phyloP scores from a whole-genome alignment of 2,113 vertebrate species.

The Malaclemys terrapin region DNA sequence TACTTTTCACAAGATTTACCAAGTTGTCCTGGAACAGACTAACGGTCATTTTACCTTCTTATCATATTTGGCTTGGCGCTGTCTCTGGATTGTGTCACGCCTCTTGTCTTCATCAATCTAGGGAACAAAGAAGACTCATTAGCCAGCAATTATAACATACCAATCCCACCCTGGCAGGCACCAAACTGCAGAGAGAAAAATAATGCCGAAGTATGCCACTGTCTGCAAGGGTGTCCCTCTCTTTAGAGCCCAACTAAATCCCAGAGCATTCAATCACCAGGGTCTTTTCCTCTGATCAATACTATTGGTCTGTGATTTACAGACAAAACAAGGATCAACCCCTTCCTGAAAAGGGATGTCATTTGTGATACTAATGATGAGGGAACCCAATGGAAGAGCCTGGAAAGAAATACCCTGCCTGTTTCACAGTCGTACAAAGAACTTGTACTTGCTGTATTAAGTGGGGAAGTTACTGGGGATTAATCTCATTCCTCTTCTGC shows the following conservation, averaged over 20 bases:
- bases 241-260: constrained; percentile 6
- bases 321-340: neutral
- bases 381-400: neutral
- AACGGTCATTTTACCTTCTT: constrained; percentile 87
- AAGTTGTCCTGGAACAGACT: neutral
- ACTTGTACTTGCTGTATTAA: neutral
- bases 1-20: constrained; percentile 19
- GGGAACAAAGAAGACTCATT: constrained; percentile 58
- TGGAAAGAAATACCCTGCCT: neutral
- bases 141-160: constrained; percentile 39
- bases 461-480: neutral
- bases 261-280: neutral
- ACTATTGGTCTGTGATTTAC: neutral
- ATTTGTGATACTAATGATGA: neutral
- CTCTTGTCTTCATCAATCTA: constrained; percentile 96
- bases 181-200: constrained; percentile 19
- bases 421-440: neutral
- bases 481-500: neutral
- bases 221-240: neutral
- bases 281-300: neutral
- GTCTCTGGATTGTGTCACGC: constrained; percentile 84
- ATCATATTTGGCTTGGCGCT: constrained; percentile 91
- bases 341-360: neutral
- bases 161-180: neutral
- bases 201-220: neutral